Evolutionary conservation across 1,140 invertebrate genomes (phyloP), one percentile per base, ranked within the genome.

Genomic region (Camponotus pennsylvanicus): DNA sequence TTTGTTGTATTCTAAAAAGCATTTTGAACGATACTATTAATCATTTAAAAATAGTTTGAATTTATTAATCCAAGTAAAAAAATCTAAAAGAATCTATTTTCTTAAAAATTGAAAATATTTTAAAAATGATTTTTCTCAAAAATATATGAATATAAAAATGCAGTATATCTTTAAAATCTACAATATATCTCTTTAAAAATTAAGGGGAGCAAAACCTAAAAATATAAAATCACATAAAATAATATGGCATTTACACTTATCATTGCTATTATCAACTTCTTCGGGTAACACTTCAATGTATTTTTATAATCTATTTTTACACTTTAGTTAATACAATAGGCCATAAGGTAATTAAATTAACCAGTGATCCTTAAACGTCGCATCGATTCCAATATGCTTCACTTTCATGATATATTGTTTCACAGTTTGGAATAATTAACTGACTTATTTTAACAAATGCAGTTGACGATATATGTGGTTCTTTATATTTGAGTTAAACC

Each of bases 391-490:
- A 34, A 15, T 71, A 34, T 21, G 18, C n/a, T 32, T 32, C 11
- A 59, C 11, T 7, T 21, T 63, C 27, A 49, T 73, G 37, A 83
- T 83, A 83, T 75, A 75, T 40, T 82, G 40, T 73, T 83, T 83
- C 32, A 73, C 32, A 73, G 55, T 83, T 82, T 27, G 40, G 42
- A 83, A 83, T 32, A 83, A 4, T 49, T 83, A 73, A 18, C 34
- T 49, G 52, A 80, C 6, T 32, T 83, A 83, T 73, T 49, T 83
- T 83, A 83, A 83, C 79, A 83, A 83, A 73, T 83, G 69, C 79
- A 75, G n/a, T 83, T 83, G 13, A 34, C 57, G 13, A 83, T 73
- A 67, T 61, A 83, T 49, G 27, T 27, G 55, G 32, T 83, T 40
- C 27, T 75, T 61, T 71, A 70, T 11, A 73, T 49, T 63, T 83